A percentile compares a stretch with the other conserved stretches of the same genome.
Conservation (phyloP, 2,888 invertebrate genomes). For the Lithophane socia region DNA sequence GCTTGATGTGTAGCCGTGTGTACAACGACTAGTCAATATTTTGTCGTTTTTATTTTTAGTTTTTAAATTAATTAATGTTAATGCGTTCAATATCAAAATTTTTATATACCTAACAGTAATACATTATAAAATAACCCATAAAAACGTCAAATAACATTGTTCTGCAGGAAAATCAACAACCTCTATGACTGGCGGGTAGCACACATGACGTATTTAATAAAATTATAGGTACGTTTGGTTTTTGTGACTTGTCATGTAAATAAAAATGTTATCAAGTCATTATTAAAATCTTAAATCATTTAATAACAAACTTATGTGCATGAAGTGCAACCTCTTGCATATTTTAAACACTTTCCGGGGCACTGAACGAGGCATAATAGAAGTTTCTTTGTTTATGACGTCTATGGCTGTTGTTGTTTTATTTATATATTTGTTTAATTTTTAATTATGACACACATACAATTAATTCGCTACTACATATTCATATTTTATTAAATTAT, state of each 20-base stretch:
- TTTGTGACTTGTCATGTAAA: conserved; percentile 2
- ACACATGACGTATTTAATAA: not conserved
- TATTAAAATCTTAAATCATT: not conserved
- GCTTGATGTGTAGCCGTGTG: too few relatives aligned
- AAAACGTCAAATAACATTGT: not conserved
- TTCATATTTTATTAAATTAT: not conserved
- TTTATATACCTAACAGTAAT: not conserved
- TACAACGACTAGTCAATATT: not conserved
- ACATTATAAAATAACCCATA: not conserved
- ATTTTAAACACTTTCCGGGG: not conserved
- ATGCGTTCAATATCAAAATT: not conserved
- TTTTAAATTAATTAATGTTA: too few relatives aligned
- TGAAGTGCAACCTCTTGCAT: not conserved
- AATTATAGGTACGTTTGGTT: not conserved
- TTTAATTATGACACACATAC: not conserved
- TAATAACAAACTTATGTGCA: not conserved
- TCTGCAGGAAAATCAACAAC: not conserved
- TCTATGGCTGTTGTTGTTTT: too few relatives aligned
- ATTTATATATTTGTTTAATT: too few relatives aligned
- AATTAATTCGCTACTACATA: not conserved
- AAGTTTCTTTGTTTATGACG: too few relatives aligned
- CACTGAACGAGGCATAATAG: too few relatives aligned
- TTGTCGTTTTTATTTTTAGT: not conserved
- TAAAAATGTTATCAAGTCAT: not conserved
- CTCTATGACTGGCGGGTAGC: not conserved